Evolutionary conservation across 2,888 invertebrate species (phyloP).

Genomic region (Aelia acuminata): DNA sequence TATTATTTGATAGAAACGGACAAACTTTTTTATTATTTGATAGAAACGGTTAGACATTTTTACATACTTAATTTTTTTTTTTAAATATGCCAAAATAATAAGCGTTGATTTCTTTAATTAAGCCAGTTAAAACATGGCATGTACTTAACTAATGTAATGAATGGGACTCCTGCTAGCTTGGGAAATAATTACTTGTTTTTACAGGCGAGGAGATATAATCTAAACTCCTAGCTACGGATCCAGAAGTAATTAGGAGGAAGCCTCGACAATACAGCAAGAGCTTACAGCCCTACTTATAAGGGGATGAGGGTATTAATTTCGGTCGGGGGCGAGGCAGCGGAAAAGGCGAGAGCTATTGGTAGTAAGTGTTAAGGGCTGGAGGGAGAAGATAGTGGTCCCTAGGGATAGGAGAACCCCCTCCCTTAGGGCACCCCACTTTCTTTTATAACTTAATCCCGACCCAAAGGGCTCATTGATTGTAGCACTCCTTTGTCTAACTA

Average conservation of each 20-base stretch:
- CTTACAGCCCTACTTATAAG: background rate
- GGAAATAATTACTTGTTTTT: background rate
- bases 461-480: slow-evolving; percentile 43
- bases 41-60: no score
- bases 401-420: background rate
- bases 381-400: slow-evolving; percentile 33
- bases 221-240: background rate
- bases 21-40: no score
- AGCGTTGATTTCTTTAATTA: no score
- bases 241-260: background rate
- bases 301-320: background rate
- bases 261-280: background rate
- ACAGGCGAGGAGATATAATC: background rate
- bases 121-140: no score
- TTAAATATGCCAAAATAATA: no score
- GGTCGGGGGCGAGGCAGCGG: background rate
- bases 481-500: background rate
- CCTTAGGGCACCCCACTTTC: slow-evolving; percentile 30
- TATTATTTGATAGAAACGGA: no score
- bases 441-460: slow-evolving; percentile 54
- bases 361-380: slow-evolving; percentile 15
- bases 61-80: no score
- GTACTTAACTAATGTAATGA: no score
- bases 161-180: background rate
- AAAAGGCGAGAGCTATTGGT: slow-evolving; percentile 28